These are phyloP conservation scores for Torymus aiolomorphi DNA, from an alignment of 2,888 invertebrate species.

Conservation along the genomic window DNA sequence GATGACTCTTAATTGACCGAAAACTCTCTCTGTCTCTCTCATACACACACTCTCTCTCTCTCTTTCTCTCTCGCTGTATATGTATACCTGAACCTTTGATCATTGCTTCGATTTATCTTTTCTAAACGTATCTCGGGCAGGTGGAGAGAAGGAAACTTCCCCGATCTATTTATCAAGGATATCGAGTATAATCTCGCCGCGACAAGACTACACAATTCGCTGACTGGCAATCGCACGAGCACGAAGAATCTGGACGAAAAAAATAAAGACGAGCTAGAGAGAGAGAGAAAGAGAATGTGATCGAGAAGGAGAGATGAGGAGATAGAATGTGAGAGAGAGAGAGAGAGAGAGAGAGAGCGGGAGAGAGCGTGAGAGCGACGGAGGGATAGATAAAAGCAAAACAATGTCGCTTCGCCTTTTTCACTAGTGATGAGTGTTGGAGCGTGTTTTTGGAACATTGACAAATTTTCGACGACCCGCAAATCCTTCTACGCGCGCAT, in stretches of 20 bases:
- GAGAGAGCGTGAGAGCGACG: no score
- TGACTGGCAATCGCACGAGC: no score
- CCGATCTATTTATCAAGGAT: conserved; percentile 53
- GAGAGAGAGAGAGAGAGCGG: not conserved
- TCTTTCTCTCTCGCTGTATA: no score
- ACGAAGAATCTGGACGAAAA: not conserved
- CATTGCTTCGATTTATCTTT: conserved; percentile 46
- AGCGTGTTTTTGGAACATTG: conserved; percentile 27
- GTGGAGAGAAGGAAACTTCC: conserved; percentile 23
- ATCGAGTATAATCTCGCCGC: conserved; percentile 29
- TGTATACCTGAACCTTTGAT: conserved; percentile 27
- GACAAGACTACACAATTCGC: conserved; percentile 9
- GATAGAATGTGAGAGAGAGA: not conserved
- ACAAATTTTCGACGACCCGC: conserved; percentile 32
- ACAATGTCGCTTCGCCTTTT: not conserved
- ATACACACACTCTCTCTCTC: no score
- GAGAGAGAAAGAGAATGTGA: not conserved
- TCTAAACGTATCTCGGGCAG: conserved; percentile 22
- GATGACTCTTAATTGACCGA: no score
- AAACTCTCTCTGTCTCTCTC: no score
- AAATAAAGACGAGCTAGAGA: not conserved
- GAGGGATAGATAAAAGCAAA: not conserved
- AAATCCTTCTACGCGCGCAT: not conserved
- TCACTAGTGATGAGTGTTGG: no score
- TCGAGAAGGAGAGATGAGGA: not conserved